phyloP scores from a whole-genome alignment of 2,888 invertebrate species.

The Julus scandinavius region DNA sequence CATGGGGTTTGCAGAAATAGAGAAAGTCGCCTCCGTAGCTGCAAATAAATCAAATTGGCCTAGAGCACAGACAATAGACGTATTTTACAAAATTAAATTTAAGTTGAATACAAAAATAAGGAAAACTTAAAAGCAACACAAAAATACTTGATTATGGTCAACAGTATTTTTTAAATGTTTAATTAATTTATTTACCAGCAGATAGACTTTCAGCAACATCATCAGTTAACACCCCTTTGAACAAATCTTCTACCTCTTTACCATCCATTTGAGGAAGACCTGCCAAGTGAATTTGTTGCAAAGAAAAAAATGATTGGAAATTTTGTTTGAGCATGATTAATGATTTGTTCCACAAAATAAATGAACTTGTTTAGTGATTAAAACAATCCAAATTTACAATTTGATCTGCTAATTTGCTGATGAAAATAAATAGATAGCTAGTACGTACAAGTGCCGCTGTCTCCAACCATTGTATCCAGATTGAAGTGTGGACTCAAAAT shows the following conservation, averaged over 20 bases:
- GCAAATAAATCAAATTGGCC: slow-evolving; percentile 43
- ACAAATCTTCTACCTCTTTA: slow-evolving; percentile 91
- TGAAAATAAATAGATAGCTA: background rate
- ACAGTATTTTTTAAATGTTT: background rate
- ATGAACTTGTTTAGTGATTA: background rate
- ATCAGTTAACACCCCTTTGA: slow-evolving; percentile 81
- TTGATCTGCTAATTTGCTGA: too few relatives aligned
- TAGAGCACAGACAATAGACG: slow-evolving; percentile 18
- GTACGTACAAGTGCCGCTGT: slow-evolving; percentile 55
- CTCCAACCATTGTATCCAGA: slow-evolving; percentile 77
- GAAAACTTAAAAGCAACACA: background rate
- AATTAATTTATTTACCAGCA: slow-evolving; percentile 41
- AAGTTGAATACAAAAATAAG: background rate
- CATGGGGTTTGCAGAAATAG: slow-evolving; percentile 6
- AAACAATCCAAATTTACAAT: background rate
- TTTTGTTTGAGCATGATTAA: background rate
- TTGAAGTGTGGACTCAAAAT: slow-evolving; percentile 76
- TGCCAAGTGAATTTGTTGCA: slow-evolving; percentile 56
- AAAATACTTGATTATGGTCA: background rate
- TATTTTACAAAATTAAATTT: slow-evolving; percentile 37
- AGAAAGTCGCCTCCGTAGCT: slow-evolving; percentile 24
- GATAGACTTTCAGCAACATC: slow-evolving; percentile 52
- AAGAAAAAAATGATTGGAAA: background rate
- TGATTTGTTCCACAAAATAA: background rate
- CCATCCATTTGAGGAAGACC: slow-evolving; percentile 86